A percentile compares a stretch with the other conserved stretches of the same genome.
Conservation (phyloP, 2,888 invertebrate species). For the Mimas tiliae region DNA sequence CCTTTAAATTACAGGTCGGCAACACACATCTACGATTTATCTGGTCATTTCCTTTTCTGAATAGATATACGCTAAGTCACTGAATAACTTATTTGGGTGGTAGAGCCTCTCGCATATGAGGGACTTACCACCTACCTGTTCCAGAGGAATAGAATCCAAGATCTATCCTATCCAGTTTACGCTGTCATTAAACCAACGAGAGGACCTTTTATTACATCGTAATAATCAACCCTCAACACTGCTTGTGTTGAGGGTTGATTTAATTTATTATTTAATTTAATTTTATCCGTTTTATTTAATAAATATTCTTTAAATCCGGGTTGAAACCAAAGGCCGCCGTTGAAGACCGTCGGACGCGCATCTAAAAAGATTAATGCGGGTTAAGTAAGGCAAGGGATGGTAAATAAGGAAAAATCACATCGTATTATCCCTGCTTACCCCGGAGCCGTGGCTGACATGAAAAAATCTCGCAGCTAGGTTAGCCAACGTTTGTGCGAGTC, state of each 20-base stretch:
- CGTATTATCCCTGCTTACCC: conserved; percentile 24
- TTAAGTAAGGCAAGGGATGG: conserved; percentile 22
- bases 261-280: conserved; percentile 13
- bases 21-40: no score
- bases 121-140: no score
- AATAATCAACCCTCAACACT: conserved; percentile 1
- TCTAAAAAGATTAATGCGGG: conserved; percentile 25
- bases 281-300: conserved; percentile 18
- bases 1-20: no score
- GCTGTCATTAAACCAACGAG: no score
- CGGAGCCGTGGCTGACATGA: conserved; percentile 21
- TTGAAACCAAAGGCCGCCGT: not conserved
- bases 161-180: no score
- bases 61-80: no score
- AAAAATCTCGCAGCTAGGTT: conserved; percentile 15
- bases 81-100: no score
- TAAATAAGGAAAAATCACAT: conserved; percentile 25
- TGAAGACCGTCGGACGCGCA: conserved; percentile 18
- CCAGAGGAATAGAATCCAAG: no score
- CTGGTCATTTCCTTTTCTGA: no score
- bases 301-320: conserved; percentile 15
- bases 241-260: no score
- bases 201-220: not conserved
- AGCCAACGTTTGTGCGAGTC: not conserved
- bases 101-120: no score